These are phyloP conservation scores for Chloroceryle amazona DNA, from an alignment of 2,797 vertebrate genomes.

Conservation along the genomic window DNA sequence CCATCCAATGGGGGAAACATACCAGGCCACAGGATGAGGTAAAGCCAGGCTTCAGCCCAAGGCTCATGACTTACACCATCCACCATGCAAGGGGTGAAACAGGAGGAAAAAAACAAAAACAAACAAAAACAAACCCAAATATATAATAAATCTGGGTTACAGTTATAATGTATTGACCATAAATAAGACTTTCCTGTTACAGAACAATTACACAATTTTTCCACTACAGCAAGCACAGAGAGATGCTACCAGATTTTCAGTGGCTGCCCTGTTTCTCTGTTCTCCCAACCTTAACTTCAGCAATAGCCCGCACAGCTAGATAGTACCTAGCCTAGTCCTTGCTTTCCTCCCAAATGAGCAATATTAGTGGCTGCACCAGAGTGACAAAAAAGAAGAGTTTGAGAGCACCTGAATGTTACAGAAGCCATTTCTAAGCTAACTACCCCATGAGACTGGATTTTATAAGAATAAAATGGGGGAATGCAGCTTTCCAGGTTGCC, in stretches of 20 bases:
- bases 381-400: neutral
- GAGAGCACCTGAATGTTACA: neutral
- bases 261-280: neutral
- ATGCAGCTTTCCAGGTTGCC: neutral
- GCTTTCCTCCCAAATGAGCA: neutral
- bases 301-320: neutral
- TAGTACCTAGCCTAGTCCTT: neutral
- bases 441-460: neutral
- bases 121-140: too few relatives aligned
- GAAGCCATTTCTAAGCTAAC: neutral
- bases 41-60: neutral
- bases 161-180: neutral
- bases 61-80: neutral
- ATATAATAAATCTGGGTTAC: too few relatives aligned
- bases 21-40: neutral
- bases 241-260: neutral
- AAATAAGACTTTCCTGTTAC: neutral
- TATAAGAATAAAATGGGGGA: neutral
- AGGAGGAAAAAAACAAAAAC: neutral
- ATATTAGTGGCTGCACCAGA: neutral
- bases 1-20: accelerated
- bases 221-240: too few relatives aligned
- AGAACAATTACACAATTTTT: neutral
- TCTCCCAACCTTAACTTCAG: neutral
- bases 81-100: neutral